Base-by-base conservation (phyloP, 2,888 invertebrate genomes). In the Brachypterus glaber region DNA sequence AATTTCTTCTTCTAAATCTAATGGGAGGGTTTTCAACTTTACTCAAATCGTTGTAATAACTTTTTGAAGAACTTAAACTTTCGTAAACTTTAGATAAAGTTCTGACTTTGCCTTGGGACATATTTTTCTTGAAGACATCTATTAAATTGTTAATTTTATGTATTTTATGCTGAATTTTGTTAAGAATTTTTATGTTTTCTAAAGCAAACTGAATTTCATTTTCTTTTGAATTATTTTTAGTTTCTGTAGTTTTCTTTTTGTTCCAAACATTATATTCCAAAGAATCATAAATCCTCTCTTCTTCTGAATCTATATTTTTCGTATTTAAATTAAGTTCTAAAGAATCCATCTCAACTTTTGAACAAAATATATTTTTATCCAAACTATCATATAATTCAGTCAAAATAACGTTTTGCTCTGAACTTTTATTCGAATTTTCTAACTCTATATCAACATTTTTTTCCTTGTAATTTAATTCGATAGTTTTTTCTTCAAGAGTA, bases 51-150 rank as follows among this genome's bases (percentile, higher is more conserved):
- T 48, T 71, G 59, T 58, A 70, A 58, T 52, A 72, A 70, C 67
- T 69, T 71, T 47, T 70, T 60, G 59, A 58, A 24, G 50, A 54
- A 0, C 78, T 79, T 50, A 82, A 55, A 49, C 76, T 79, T 52
- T 82, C 82, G 53, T 80, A 82, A 63, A 82, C 80, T 59, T 74
- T 74, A 0, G 82, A 81, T 13, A 82, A 57, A 3, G 78, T 71
- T 59, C 78, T 75, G 0, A 82, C 82, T 46, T 79, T 77, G 39
- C 80, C 81, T 40, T 77, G 77, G 52, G 76, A 74, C 51, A 82
- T 72, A 51, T 81, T 81, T 4, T 74, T 64, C 37, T 56, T 60
- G 44, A 60, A 62, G 25, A 64, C 56, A 30, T 66, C 79, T 2
- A 82, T 79, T 14, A 82, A 54, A 50, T 75, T 77, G 52, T 81